Conservation (phyloP, 2,113 vertebrate species). For the Scytalopus superciliaris region DNA sequence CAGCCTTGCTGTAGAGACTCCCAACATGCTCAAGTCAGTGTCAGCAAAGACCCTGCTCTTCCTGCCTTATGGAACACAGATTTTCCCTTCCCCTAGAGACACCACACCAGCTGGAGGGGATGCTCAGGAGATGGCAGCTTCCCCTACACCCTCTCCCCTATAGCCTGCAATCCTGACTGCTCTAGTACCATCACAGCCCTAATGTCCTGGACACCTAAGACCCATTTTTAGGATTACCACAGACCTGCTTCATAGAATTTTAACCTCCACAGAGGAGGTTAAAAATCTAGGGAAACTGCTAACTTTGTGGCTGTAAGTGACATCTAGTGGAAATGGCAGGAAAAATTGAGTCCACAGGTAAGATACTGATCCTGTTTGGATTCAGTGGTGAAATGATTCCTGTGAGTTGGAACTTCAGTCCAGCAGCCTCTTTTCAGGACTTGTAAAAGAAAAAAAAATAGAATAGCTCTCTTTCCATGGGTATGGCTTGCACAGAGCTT, state of each 20-base stretch:
- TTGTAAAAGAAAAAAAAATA: neutral
- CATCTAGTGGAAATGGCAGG: slow-evolving; percentile 59
- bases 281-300: neutral
- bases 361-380: fast-evolving
- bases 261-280: neutral
- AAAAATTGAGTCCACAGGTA: neutral
- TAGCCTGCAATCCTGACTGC: neutral
- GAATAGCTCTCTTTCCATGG: neutral
- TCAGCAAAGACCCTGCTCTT: neutral
- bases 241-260: neutral
- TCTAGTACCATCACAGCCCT: neutral
- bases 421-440: neutral
- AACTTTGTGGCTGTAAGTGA: slow-evolving; percentile 56
- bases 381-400: neutral
- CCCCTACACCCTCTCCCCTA: neutral
- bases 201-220: neutral
- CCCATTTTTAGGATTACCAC: neutral
- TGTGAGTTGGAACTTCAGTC: neutral
- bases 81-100: neutral
- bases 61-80: neutral
- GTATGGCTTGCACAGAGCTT: neutral
- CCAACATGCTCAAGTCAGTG: neutral
- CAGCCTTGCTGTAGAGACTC: neutral
- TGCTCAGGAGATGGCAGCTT: neutral
- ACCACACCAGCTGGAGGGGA: neutral